These are phyloP conservation scores for Ictidomys tridecemlineatus DNA, from an alignment of 2,113 vertebrate genomes.

Conservation along the genomic window DNA sequence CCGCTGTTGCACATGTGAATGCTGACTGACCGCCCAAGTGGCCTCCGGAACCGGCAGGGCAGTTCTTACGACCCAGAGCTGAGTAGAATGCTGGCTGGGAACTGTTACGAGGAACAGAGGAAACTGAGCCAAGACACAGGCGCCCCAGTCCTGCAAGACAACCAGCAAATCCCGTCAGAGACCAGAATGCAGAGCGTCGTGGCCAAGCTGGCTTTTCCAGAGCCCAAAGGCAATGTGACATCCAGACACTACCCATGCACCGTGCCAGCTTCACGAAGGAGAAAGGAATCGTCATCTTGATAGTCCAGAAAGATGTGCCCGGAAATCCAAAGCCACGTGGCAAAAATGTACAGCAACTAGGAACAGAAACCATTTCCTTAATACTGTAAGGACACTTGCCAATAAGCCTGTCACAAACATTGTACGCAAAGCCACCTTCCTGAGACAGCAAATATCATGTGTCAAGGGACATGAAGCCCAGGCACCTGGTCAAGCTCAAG, in stretches of 20 bases:
- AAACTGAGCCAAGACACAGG: neutral
- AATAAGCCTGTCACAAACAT: fast-evolving
- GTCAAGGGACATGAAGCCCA: too few species aligned
- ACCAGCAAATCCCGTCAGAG: neutral
- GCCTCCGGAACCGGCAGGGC: fast-evolving
- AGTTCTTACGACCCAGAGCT: neutral
- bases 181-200: fast-evolving
- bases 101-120: neutral
- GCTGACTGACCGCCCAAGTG: fast-evolving
- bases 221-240: neutral
- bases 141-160: neutral
- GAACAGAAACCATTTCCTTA: fast-evolving
- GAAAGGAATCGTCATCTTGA: neutral
- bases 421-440: neutral
- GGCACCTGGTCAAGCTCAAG: neutral
- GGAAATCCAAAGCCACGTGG: neutral
- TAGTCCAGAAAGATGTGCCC: neutral
- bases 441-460: fast-evolving
- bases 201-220: neutral
- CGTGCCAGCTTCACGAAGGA: neutral
- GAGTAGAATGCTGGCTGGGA: neutral
- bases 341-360: neutral
- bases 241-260: neutral
- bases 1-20: neutral
- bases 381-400: fast-evolving